phyloP scores from a whole-genome alignment of 2,797 vertebrate species.

The Gymnocypris eckloni region DNA sequence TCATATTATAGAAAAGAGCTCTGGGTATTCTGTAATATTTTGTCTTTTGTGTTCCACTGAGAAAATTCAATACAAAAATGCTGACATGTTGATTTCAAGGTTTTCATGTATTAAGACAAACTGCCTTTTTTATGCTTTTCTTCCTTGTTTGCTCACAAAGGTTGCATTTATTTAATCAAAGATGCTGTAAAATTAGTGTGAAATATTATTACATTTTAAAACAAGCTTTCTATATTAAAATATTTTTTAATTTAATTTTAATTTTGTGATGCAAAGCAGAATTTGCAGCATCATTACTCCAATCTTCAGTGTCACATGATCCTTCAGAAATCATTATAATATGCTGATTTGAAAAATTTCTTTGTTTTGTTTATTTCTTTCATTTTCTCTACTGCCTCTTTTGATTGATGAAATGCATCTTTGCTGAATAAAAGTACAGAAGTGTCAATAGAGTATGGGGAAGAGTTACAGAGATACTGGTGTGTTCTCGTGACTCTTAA shows the following conservation, averaged over 20 bases:
- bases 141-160: background rate
- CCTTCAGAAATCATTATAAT: background rate
- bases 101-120: background rate
- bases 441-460: background rate
- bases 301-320: background rate
- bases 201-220: background rate
- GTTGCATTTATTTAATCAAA: background rate
- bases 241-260: background rate
- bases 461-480: background rate
- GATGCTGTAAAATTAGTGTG: background rate
- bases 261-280: background rate
- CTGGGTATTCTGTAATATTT: background rate
- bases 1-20: background rate
- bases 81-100: background rate
- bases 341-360: background rate
- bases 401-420: background rate
- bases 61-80: background rate
- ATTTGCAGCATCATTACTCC: background rate
- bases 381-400: background rate
- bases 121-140: background rate
- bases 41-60: background rate
- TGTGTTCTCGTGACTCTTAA: conserved; percentile 44
- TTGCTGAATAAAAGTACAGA: background rate
- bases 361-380: background rate
- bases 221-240: background rate